phyloP scores from a whole-genome alignment of 2,888 invertebrate species.

The Erpobdella octoculata region DNA sequence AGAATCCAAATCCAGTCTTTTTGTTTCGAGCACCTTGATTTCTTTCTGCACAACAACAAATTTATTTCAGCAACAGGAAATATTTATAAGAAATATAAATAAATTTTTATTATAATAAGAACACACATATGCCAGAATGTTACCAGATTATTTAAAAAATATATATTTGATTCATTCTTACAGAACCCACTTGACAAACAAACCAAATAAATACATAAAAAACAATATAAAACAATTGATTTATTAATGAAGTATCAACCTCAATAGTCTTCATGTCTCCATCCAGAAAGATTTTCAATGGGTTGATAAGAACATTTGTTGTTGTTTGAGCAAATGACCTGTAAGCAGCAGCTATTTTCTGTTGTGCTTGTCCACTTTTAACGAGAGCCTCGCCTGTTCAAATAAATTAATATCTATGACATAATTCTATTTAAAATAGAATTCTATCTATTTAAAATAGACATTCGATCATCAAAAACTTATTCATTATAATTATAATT shows the following conservation, averaged over 20 bases:
- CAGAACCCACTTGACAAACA: too few relatives aligned
- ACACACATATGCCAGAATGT: too few relatives aligned
- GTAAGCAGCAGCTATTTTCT: constrained; percentile 74
- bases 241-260: constrained; percentile 38
- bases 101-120: too few relatives aligned
- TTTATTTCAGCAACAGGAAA: too few relatives aligned
- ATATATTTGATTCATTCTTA: too few relatives aligned
- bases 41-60: constrained; percentile 58
- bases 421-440: background rate
- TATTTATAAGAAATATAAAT: too few relatives aligned
- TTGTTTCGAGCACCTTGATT: constrained; percentile 55
- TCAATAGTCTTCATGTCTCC: constrained; percentile 79
- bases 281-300: constrained; percentile 74
- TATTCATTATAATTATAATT: background rate
- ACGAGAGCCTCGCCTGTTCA: constrained; percentile 68
- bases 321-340: constrained; percentile 73
- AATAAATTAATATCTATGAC: background rate
- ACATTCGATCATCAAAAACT: background rate
- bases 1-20: constrained; percentile 75
- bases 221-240: background rate
- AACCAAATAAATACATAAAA: too few relatives aligned
- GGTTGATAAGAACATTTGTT: constrained; percentile 72
- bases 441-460: background rate
- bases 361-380: constrained; percentile 77
- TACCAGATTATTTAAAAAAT: too few relatives aligned